These are phyloP conservation scores for Sycobia sp. DNA, from an alignment of 1,140 invertebrate genomes.

Conservation along the genomic window DNA sequence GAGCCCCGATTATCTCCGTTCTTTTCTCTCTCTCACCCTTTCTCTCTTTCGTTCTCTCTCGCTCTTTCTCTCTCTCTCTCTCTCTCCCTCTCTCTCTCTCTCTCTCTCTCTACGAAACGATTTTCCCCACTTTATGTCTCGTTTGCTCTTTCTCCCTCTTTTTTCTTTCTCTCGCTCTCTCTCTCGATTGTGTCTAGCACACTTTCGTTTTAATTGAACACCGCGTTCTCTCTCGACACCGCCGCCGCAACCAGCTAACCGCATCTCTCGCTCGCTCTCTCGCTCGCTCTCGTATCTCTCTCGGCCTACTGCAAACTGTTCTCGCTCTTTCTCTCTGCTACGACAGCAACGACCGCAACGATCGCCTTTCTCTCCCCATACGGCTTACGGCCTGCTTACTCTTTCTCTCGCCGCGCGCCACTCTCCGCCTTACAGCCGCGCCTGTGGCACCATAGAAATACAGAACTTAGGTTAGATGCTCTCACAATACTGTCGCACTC, in stretches of 20 bases:
- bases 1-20: conserved; percentile 11
- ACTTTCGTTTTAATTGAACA: too few relatives aligned
- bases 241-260: too few relatives aligned
- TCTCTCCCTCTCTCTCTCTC: conserved; percentile 9
- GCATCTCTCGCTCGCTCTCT: conserved; percentile 28
- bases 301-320: conserved; percentile 17
- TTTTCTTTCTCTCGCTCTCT: background rate
- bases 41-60: conserved; percentile 23
- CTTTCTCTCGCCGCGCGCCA: conserved; percentile 53
- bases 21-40: conserved; percentile 21
- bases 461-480: conserved; percentile 51
- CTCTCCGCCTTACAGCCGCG: conserved; percentile 61
- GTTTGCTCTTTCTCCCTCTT: background rate
- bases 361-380: conserved; percentile 51
- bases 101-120: conserved; percentile 18
- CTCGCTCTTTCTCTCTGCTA: conserved; percentile 17
- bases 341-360: conserved; percentile 36
- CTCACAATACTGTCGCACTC: conserved; percentile 42
- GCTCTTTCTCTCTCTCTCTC: conserved; percentile 5
- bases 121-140: too few relatives aligned
- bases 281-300: conserved; percentile 25
- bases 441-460: conserved; percentile 64
- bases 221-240: background rate
- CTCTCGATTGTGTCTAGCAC: background rate
- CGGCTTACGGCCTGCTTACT: conserved; percentile 55